A percentile compares a stretch with the other conserved stretches of the same genome.
Conservation (phyloP, 2,113 vertebrate genomes). For the Hucho hucho region DNA sequence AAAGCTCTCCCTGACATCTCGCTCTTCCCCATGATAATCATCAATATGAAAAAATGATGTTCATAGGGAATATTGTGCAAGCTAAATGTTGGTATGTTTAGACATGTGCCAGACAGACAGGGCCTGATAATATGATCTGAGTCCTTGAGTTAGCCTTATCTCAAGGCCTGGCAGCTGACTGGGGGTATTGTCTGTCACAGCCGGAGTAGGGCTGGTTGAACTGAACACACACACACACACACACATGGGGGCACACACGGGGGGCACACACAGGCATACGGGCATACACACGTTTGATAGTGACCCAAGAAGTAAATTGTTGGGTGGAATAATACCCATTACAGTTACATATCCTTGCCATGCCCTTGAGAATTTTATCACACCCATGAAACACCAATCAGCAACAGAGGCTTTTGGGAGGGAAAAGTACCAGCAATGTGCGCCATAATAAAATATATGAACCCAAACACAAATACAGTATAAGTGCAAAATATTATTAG, state of each 20-base stretch:
- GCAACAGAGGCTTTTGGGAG: not conserved
- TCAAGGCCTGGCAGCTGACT: not conserved
- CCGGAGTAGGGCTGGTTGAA: not conserved
- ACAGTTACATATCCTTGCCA: not conserved
- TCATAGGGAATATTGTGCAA: no score
- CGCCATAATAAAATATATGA: no score
- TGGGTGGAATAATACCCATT: not conserved
- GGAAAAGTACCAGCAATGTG: not conserved
- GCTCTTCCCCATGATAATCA: not conserved
- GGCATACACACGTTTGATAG: not conserved
- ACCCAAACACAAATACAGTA: no score
- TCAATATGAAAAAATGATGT: no score
- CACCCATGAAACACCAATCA: not conserved
- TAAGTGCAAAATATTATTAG: no score
- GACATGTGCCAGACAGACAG: no score
- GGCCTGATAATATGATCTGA: not conserved
- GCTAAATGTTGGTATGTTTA: no score
- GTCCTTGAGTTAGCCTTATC: not conserved
- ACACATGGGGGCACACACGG: not conserved
- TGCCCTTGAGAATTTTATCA: conserved; percentile 5
- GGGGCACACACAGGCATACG: not conserved
- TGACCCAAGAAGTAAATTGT: not conserved
- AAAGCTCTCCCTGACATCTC: not conserved
- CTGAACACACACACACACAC: not conserved
- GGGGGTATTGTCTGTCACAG: not conserved